Evolutionary conservation across 1,140 invertebrate species (phyloP).

Genomic region (Himalopsyche phryganea): DNA sequence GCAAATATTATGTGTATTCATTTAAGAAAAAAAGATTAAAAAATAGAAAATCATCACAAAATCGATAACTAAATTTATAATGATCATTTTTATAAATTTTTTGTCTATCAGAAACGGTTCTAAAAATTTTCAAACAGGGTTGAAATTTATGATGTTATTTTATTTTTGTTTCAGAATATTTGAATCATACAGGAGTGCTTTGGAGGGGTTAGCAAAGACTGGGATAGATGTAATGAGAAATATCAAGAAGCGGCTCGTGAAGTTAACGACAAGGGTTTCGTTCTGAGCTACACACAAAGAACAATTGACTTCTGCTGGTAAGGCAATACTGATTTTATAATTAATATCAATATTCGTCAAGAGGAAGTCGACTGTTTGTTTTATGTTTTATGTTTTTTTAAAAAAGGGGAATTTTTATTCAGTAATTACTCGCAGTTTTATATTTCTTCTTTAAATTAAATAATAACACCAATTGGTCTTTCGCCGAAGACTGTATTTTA

Average conservation of each 20-base stretch:
- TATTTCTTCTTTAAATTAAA: no score
- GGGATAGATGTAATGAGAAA: conserved; percentile 17
- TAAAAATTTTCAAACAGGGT: no score
- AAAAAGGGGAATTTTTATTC: background rate
- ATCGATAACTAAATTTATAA: no score
- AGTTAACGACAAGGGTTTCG: conserved; percentile 2
- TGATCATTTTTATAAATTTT: no score
- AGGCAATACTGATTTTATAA: conserved; percentile 2
- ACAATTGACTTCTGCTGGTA: conserved; percentile 22
- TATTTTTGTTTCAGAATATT: conserved; percentile 20
- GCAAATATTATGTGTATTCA: no score
- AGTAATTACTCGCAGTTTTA: no score
- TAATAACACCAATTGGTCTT: no score
- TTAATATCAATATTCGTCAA: background rate
- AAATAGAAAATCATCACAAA: no score
- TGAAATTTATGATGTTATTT: no score
- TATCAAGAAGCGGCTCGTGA: conserved; percentile 8
- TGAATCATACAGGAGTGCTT: conserved; percentile 25
- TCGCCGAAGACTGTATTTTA: no score
- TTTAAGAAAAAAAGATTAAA: no score
- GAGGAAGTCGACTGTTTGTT: background rate
- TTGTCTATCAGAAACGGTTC: no score
- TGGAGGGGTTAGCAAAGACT: conserved; percentile 21
- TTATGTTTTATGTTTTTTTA: background rate
- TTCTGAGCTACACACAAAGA: conserved; percentile 5